Evolutionary conservation across 2,797 vertebrate species (phyloP), one percentile per base, ranked within the genome.

Genomic region (Tadarida brasiliensis): DNA sequence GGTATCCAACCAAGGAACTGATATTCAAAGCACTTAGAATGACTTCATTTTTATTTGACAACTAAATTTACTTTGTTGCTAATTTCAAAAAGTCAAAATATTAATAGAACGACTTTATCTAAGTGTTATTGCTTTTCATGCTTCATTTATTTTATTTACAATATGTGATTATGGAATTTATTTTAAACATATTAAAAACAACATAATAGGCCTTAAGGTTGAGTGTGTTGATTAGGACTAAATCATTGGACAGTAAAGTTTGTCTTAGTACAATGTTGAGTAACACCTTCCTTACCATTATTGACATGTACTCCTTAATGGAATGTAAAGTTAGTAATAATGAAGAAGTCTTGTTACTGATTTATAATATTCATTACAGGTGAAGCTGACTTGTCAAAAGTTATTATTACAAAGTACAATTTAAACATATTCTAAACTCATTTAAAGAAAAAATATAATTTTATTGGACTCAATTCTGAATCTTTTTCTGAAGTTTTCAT

Each of bases 11-110:
- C 28, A 76, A 57, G 30, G 2, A 63, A 70, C 59, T 89, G 51
- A 87, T 87, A 11, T 59, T 56, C 22, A 77, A 95, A 61, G 5
- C 10, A 44, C 30, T 87, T 95, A 70, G 49, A 86, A 88, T 93
- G 16, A 84, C 61, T 65, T 80, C n/a, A 74, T 91, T 96, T 56
- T 82, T 76, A 63, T 71, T 44, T 65, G 19, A 86, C 54, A 94
- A 57, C 71, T 83, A 67, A 84, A 7, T 70, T 87, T 39, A 95
- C 7, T 87, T 88, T 94, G 20, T 35, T 70, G 57, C 33, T 78
- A 10, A 85, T 39, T 92, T 71, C 22, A 78, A 77, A 90, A 73
- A 82, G 3, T 71, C 20, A 54, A 81, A 89, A 19, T 44, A n/a
- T n/a, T n/a, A 44, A 44, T 54, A 88, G 16, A 77, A 65, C 84